Evolutionary conservation across 1,140 invertebrate genomes (phyloP), one percentile per base, ranked within the genome.

Genomic region (Phenacoccus solenopsis): DNA sequence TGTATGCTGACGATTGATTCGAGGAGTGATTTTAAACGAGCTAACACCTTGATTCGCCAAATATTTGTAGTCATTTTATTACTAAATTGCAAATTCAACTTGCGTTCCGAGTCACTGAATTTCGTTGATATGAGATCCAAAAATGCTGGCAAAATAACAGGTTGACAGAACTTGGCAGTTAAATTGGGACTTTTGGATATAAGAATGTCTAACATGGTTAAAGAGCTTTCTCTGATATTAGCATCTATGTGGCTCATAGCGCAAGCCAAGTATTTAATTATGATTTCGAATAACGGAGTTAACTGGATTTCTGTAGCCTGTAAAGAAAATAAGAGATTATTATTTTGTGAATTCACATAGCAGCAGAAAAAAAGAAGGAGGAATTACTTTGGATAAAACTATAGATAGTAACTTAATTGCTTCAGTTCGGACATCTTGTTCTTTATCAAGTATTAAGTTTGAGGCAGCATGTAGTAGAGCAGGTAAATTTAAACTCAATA

Each of bases 201-300:
- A 22, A 92, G 78, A 68, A 85, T 81, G 75, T 90, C 91, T n/a
- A 93, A 78, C 68, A 91, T 83, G 9, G 85, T 75, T 1, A 95
- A 78, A 0, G 91, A 91, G 77, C 93, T 91, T 77, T 90, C 86
- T 76, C 92, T 88, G 67, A 94, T 87, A 61, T 82, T 81, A 13
- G 83, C 83, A 76, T 90, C 83, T 70, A 95, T 89, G 74, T 93
- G 90, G 10, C 90, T 93, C 89, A 94, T 93, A 0, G 89, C 87
- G 81, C 91, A 94, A 28, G 86, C 84, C 28, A 94, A 77, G 76
- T 93, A 91, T 12, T 88, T 88, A 38, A 85, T 84, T 56, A 94
- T 78, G 10, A 89, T 82, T 72, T 87, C 83, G 75, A 87, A 88
- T 75, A 91, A 90, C 16, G 90, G 89, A 16, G 74, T 67, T 1